These are phyloP conservation scores for Lithophane ornitopus DNA, from an alignment of 2,888 invertebrate species.

Conservation along the genomic window DNA sequence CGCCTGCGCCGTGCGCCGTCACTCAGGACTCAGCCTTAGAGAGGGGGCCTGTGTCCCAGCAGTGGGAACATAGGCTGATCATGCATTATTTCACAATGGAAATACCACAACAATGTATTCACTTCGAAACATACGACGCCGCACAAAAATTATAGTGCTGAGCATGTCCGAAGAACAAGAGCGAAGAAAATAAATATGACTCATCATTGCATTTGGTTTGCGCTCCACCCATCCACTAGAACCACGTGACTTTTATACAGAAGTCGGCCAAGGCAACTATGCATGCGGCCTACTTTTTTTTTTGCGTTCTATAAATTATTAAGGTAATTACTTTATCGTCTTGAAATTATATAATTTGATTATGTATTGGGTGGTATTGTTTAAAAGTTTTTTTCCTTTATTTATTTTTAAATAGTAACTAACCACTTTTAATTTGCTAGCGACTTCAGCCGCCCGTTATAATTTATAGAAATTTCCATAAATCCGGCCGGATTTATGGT, in stretches of 20 bases:
- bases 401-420: too few relatives aligned
- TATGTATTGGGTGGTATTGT: too few relatives aligned
- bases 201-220: conserved; percentile 24
- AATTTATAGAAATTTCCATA: too few relatives aligned
- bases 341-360: conserved; percentile 14
- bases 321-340: conserved; percentile 11
- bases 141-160: conserved; percentile 30
- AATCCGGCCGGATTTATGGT: too few relatives aligned
- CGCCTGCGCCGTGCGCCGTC: too few relatives aligned
- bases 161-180: neutral
- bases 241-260: conserved; percentile 44
- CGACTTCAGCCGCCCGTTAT: too few relatives aligned
- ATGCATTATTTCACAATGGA: neutral
- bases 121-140: neutral
- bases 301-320: conserved; percentile 22
- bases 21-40: too few relatives aligned
- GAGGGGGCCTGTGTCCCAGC: too few relatives aligned
- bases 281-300: conserved; percentile 34
- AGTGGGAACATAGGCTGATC: too few relatives aligned
- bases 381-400: too few relatives aligned
- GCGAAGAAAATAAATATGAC: conserved; percentile 33
- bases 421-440: too few relatives aligned
- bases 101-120: neutral
- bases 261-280: conserved; percentile 46
- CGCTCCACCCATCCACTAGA: neutral